Percentiles rank a stretch among this genome's conserved stretches.
These are phyloP conservation scores for Nyleta sp. DNA, from an alignment of 2,888 invertebrate species.

Conservation along the genomic window DNA sequence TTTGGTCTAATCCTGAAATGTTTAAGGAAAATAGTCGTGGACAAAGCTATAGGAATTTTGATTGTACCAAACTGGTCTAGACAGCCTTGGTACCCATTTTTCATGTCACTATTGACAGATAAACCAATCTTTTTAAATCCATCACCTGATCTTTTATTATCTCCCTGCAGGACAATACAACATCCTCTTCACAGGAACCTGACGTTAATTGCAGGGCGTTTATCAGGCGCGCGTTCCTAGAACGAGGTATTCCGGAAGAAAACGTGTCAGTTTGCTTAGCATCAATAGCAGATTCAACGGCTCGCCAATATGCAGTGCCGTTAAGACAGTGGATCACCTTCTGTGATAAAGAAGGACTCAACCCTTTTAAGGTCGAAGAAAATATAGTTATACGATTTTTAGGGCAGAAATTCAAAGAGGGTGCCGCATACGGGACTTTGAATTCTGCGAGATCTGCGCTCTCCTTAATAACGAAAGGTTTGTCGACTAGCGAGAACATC, in stretches of 20 bases:
- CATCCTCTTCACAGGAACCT: conserved; percentile 35
- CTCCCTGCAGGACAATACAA: conserved; percentile 41
- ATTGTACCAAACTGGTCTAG: conserved; percentile 51
- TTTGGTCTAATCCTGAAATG: conserved; percentile 1
- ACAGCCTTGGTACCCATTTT: conserved; percentile 14
- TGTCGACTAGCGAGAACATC: conserved; percentile 5
- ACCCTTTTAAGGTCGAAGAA: conserved; percentile 1
- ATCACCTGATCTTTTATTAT: conserved; percentile 28
- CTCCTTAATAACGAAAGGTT: conserved; percentile 11
- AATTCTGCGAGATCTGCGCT: conserved; percentile 55
- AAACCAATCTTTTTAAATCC: conserved; percentile 27
- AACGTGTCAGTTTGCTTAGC: conserved; percentile 53
- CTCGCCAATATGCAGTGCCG: conserved; percentile 62
- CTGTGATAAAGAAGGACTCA: conserved; percentile 20
- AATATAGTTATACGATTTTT: conserved; percentile 1
- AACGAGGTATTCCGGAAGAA: conserved; percentile 18
- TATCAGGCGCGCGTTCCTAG: conserved; percentile 45
- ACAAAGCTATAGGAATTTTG: conserved; percentile 22
- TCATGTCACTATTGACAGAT: not conserved
- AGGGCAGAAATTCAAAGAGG: conserved; percentile 1
- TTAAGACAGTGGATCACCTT: conserved; percentile 65
- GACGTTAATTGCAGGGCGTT: conserved; percentile 50
- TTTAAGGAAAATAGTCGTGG: not conserved
- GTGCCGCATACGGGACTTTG: conserved; percentile 36
- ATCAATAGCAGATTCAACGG: conserved; percentile 63